These are phyloP conservation scores for Pseudorhombus dupliciocellatus DNA, from an alignment of 2,113 vertebrate genomes.

Conservation along the genomic window DNA sequence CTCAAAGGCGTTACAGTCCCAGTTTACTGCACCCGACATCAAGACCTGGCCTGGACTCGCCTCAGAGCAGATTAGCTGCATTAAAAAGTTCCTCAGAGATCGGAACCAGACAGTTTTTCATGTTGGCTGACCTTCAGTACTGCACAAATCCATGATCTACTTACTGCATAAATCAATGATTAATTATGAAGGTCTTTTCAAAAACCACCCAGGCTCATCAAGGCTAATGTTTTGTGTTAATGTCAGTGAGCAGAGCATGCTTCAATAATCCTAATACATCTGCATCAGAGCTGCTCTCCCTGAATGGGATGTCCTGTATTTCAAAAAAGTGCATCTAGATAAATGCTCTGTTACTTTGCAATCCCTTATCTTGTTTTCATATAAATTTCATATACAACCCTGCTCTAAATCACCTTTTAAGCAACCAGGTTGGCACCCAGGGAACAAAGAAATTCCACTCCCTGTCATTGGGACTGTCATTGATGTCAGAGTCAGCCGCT, in stretches of 20 bases:
- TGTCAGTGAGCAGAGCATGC: conserved; percentile 26
- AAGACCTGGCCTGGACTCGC: neutral
- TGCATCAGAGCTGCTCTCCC: conserved; percentile 18
- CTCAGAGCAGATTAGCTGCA: conserved; percentile 22
- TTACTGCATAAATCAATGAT: conserved; percentile 55
- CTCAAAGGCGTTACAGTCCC: conserved; percentile 10
- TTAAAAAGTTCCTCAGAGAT: conserved; percentile 30
- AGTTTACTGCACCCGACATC: neutral
- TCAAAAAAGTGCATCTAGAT: neutral
- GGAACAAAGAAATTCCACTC: too few species aligned
- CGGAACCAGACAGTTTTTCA: conserved; percentile 25
- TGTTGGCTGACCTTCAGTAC: conserved; percentile 48
- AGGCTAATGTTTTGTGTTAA: conserved; percentile 30
- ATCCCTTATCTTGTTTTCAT: neutral
- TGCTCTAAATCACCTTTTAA: neutral
- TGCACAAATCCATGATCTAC: conserved; percentile 33
- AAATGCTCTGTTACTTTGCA: neutral
- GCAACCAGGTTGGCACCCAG: too few species aligned
- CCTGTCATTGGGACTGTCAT: neutral
- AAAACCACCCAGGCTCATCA: conserved; percentile 27
- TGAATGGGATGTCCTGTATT: conserved; percentile 8
- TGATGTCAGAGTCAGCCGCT: neutral
- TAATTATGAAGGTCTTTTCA: conserved; percentile 42
- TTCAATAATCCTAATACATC: conserved; percentile 25
- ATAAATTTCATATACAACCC: neutral